Base-by-base conservation (phyloP, 2,797 vertebrate species). In the Trachops cirrhosus region DNA sequence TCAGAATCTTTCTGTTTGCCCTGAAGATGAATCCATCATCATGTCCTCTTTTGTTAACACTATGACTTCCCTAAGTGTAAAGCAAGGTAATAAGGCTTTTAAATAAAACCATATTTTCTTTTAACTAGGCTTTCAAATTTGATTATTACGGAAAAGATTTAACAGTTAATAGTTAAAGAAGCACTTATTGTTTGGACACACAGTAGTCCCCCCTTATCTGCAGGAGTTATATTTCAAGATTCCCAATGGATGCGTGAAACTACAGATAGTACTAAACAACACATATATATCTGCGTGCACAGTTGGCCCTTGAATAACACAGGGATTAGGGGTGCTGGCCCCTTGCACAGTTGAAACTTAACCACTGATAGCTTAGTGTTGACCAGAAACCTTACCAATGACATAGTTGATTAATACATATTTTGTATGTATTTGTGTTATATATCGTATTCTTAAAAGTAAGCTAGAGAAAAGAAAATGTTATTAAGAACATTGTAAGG, bases 21-120 rank as follows among this genome's bases (percentile, higher is more conserved):
- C 99, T 75, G 99, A 99, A 98, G 99, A 99, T 97, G 99, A 99
- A 97, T 99, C 99, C 0, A 99, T 99, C 96, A 99, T 99, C 97
- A 99, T 99, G 99, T 99, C 99, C n/a, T 99, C 99, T 83, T 99
- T 99, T 93, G 99, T 99, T 96, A 99, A 99, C 98, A 99, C 99
- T 0, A 99, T 99, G 99, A 99, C 99, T 86, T 99, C 99, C 41
- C 98, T 99, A 97, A 99, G 99, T 5, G 99, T 99, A 96, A 99
- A 99, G 98, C 99, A 99, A 99, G 99, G 99, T 99, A 97, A 98
- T 75, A 54, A 89, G 73, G 41, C 74, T 89, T 95, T 78, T 90
- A 96, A 93, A 22, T 87, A 87, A 82, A 83, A 77, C 22, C 21
- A 9, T 84, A n/a, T 82, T 96, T 89, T 93, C n/a, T 88, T 87